Conservation (phyloP, 1,140 invertebrate species). For the Pseudomyrmex dendroicus region DNA sequence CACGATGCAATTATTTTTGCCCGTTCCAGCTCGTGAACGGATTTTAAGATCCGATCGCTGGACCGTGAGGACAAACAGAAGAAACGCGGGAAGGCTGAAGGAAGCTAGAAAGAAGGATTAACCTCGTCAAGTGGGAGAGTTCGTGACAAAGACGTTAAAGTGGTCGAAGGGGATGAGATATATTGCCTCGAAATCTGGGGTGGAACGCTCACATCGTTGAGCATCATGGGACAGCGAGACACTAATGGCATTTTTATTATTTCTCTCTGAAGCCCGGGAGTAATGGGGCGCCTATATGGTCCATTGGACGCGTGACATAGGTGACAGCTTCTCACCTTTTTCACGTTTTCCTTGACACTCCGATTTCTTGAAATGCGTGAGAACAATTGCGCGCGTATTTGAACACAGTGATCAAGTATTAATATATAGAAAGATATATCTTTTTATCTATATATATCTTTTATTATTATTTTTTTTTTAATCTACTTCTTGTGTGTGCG, state of each 20-base stretch:
- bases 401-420: no score
- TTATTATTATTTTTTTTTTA: neutral
- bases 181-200: conserved; percentile 69
- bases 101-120: conserved; percentile 78
- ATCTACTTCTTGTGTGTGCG: neutral
- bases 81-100: conserved; percentile 63
- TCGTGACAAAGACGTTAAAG: conserved; percentile 78
- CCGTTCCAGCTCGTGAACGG: conserved; percentile 76
- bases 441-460: no score
- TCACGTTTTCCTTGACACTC: conserved; percentile 25
- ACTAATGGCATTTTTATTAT: conserved; percentile 86
- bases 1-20: conserved; percentile 80
- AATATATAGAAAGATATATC: no score
- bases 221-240: conserved; percentile 71
- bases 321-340: conserved; percentile 80
- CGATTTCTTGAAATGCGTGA: conserved; percentile 37
- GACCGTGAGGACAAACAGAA: conserved; percentile 60
- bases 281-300: conserved; percentile 79
- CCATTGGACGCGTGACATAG: conserved; percentile 83
- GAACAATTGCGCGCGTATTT: neutral
- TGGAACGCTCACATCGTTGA: conserved; percentile 70
- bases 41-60: conserved; percentile 69
- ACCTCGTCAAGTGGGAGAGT: conserved; percentile 80
- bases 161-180: conserved; percentile 72
- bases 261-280: conserved; percentile 75